Base-by-base conservation (phyloP, 2,113 vertebrate species). In the Oophaga pumilio region DNA sequence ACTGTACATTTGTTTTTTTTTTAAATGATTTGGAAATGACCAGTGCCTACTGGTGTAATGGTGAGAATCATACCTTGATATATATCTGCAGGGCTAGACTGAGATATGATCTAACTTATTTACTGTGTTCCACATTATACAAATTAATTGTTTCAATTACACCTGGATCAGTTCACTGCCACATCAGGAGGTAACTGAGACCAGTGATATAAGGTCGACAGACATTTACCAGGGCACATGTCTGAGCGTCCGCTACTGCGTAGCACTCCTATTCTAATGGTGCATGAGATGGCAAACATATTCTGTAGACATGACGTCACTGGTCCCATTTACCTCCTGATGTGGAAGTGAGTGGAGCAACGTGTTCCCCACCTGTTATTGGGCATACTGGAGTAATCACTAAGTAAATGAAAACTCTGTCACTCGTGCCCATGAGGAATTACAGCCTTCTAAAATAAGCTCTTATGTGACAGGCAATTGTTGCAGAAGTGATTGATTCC, bases 401-500 rank as follows among this genome's bases (percentile, higher is more conserved):
- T 76, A 76, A 73, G 56, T 85, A 85, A 76, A 60, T 76, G 52
- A 76, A 62, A 85, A 76, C 71, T 56, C 24, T 53, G 64, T 85
- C 56, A 50, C 15, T 57, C 6, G 28, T 62, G 5, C 84, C 71
- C 56, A 66, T 22, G 56, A 86, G 53, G 26, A 78, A 66, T 86
- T 15, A 26, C 43, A 78, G 8, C 20, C 15, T 64, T 26, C 84
- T 85, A 86, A 66, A 78, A 77, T 26, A 66, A 77, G 69, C 73
- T 52, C 26, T 86, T n/a, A 64, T 18, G 60, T 86, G 74, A 66
- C 74, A 86, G 49, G 24, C 59, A 49, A 76, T 86, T 86, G 33
- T 77, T 86, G 24, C n/a, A 53, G 60, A 33, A 66, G 52, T 86
- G 74, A 86, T 86, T 78, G 74, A 86, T 86, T 86, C 84, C 8